Evolutionary conservation across 2,888 invertebrate genomes (phyloP).

Genomic region (Volucella inanis): DNA sequence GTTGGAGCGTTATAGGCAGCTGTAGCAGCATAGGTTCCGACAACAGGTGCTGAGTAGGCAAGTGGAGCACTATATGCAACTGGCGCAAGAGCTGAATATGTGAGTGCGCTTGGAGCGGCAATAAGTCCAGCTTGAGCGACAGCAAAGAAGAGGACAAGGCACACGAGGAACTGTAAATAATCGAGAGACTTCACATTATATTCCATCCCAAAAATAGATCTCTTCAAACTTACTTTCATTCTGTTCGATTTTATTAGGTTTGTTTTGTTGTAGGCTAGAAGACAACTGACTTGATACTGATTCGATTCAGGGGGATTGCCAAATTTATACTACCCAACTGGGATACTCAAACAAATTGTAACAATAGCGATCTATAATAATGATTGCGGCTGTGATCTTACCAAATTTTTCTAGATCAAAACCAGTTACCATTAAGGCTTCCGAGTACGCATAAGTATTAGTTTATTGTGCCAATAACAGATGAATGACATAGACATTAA

Average conservation of each 20-base stretch:
- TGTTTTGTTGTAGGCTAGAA: conserved; percentile 9
- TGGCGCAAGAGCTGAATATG: conserved; percentile 47
- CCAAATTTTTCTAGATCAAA: too few relatives aligned
- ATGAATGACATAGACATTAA: too few relatives aligned
- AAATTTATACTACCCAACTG: conserved; percentile 36
- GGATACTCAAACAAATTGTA: background rate
- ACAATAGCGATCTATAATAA: conserved; percentile 1
- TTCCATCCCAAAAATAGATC: background rate
- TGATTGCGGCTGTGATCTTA: background rate
- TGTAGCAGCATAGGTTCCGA: background rate
- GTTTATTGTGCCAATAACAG: too few relatives aligned
- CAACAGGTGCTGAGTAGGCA: too few relatives aligned
- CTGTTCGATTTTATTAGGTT: conserved; percentile 6
- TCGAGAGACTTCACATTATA: background rate
- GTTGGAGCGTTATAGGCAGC: background rate
- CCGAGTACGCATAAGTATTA: too few relatives aligned
- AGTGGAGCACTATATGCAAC: background rate
- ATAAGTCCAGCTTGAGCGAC: conserved; percentile 56
- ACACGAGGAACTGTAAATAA: conserved; percentile 57
- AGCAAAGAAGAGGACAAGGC: conserved; percentile 60
- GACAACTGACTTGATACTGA: conserved; percentile 49
- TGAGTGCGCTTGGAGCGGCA: conserved; percentile 31
- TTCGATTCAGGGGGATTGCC: background rate
- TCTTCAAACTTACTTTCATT: conserved; percentile 44
- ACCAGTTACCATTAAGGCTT: too few relatives aligned